Evolutionary conservation across 1,140 invertebrate genomes (phyloP), one percentile per base, ranked within the genome.

Genomic region (Euschistus heros): DNA sequence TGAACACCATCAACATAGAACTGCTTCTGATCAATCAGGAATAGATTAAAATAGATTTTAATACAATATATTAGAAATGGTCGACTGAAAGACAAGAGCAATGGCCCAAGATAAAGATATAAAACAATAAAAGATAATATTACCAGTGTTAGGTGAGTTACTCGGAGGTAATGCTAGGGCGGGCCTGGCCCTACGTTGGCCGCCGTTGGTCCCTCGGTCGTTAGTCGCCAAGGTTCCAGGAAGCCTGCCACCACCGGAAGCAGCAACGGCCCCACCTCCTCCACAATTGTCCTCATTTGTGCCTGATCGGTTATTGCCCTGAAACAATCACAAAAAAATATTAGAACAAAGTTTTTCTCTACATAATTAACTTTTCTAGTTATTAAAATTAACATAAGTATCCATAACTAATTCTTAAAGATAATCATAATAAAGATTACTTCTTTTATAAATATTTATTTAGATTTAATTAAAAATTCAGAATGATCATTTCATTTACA

Each of bases 261-360:
- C 15, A 3, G 54, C 54, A 5, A 20, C 54, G 8, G 20, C 24
- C 0, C 20, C 18, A 4, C 24, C 18, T 14, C 24, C 18, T 10
- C 24, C 20, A 44, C 37, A 62, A 26, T 30, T 64, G 18, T 63
- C 66, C 20, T 68, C 67, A 24, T 62, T 62, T 3, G 55, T 63
- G 20, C 63, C 42, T 8, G 52, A 59, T 60, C 66, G 63, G 33
- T 61, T 67, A 17, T 52, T 63, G 37, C 68, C 68, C 68, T 69
- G 37, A 6, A 67, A 63, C n/a, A 33, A 55, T 50, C 8, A 37
- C 4, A 10, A 37, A 37, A 37, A n/a, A 30, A 5, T 3, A 30
- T 30, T 8, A 30, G 8, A 30, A 30, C 8, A 8, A 3, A 30
- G 30, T 30, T 8, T 5, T 30, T 30, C 8, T 30, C 8, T 8